Conservation (phyloP, 1,140 invertebrate genomes). For the Tetranychus urticae region DNA sequence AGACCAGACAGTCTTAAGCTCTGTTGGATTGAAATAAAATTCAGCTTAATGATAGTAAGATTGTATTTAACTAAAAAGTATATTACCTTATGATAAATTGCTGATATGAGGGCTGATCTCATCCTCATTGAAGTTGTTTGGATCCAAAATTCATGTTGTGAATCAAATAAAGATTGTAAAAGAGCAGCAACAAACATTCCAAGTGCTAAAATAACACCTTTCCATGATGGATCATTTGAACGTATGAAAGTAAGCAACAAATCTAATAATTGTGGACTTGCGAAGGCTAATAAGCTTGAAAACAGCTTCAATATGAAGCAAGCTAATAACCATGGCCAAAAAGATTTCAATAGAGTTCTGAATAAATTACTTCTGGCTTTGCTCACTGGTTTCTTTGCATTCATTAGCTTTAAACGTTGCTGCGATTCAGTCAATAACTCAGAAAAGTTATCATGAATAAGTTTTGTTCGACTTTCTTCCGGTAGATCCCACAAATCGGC, state of each 20-base stretch:
- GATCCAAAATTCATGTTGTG: slow-evolving; percentile 70
- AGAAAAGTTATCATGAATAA: not conserved
- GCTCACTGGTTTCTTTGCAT: not conserved
- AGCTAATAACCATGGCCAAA: slow-evolving; percentile 42
- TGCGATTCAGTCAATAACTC: not conserved
- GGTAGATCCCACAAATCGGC: slow-evolving; percentile 3
- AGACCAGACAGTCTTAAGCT: slow-evolving; percentile 11
- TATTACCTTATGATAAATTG: slow-evolving; percentile 66
- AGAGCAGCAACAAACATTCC: slow-evolving; percentile 12
- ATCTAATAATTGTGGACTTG: slow-evolving; percentile 39
- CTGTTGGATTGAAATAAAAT: not conserved
- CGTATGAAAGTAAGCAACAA: slow-evolving; percentile 13
- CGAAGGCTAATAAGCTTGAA: slow-evolving; percentile 60
- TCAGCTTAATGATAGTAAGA: not conserved
- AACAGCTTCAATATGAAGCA: slow-evolving; percentile 47
- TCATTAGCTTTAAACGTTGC: not conserved
- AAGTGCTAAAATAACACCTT: slow-evolving; percentile 2
- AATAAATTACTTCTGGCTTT: slow-evolving; percentile 11
- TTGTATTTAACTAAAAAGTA: not conserved
- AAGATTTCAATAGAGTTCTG: slow-evolving; percentile 32
- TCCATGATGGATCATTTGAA: slow-evolving; percentile 4
- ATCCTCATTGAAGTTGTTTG: slow-evolving; percentile 71
- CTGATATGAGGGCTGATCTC: slow-evolving; percentile 66
- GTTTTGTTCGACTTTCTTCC: slow-evolving; percentile 39
- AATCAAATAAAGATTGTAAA: slow-evolving; percentile 26